Evolutionary conservation across 2,113 vertebrate species (phyloP).

Genomic region (Chlorocebus sabaeus): DNA sequence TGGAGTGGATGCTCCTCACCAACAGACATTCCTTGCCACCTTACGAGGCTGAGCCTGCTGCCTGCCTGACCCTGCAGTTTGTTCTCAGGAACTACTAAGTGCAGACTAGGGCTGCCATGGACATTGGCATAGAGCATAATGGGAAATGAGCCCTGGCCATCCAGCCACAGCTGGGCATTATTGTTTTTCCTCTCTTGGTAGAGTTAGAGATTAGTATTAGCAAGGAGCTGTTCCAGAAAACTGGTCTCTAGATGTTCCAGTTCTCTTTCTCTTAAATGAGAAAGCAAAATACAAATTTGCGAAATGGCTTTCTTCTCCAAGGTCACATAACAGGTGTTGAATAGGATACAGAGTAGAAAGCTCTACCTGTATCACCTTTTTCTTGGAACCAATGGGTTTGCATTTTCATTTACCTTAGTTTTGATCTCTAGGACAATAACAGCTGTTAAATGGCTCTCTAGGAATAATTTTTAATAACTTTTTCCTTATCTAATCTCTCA

Average conservation of each 20-base stretch:
- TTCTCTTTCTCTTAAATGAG: slow-evolving; percentile 1
- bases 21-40: neutral
- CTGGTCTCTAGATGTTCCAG: neutral
- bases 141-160: neutral
- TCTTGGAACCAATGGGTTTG: slow-evolving; percentile 1
- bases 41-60: neutral
- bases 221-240: neutral
- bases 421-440: slow-evolving; percentile 27
- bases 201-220: neutral
- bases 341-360: neutral
- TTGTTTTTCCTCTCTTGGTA: neutral
- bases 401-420: slow-evolving; percentile 2
- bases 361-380: neutral
- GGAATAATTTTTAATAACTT: slow-evolving; percentile 40
- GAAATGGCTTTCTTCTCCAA: neutral
- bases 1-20: neutral
- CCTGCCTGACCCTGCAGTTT: neutral
- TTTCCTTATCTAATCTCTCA: slow-evolving; percentile 27
- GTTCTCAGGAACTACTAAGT: neutral
- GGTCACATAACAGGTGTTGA: neutral
- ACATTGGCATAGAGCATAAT: neutral
- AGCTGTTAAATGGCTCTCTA: slow-evolving; percentile 18
- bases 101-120: neutral
- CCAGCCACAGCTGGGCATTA: neutral
- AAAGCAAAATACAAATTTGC: neutral